phyloP scores from a whole-genome alignment of 2,888 invertebrate species.

The Dryococelus australis region DNA sequence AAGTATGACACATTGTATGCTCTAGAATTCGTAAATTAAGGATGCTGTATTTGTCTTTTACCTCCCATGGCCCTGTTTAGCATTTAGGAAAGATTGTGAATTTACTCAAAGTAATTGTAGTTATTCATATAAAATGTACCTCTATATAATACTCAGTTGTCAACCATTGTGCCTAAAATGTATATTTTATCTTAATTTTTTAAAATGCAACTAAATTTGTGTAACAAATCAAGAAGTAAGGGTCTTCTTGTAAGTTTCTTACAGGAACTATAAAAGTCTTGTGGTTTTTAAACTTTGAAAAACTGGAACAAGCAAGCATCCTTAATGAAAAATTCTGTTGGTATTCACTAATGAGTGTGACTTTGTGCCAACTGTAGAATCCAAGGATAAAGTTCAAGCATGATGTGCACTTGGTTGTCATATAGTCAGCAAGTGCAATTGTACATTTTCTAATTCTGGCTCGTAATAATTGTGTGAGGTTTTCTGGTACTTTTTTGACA shows the following conservation, averaged over 20 bases:
- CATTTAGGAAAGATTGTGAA: too few species aligned
- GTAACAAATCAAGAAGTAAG: too few species aligned
- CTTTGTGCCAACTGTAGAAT: slow-evolving; percentile 38
- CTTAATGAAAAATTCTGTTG: slow-evolving; percentile 29
- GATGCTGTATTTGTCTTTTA: background rate
- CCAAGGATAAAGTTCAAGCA: slow-evolving; percentile 38
- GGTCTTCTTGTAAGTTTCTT: too few species aligned
- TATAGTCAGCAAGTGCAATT: slow-evolving; percentile 43
- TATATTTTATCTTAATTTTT: too few species aligned
- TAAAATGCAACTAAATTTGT: too few species aligned
- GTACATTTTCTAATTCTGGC: slow-evolving; percentile 40
- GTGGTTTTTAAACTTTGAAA: background rate
- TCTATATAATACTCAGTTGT: too few species aligned
- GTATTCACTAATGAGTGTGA: slow-evolving; percentile 43
- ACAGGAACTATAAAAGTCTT: too few species aligned
- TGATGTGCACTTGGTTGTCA: slow-evolving; percentile 41
- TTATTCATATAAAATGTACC: too few species aligned
- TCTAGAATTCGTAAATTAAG: slow-evolving; percentile 1
- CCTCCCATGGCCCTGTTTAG: background rate
- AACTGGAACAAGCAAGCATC: slow-evolving; percentile 1
- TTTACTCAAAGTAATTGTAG: too few species aligned
- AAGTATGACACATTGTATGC: background rate
- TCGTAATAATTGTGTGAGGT: slow-evolving; percentile 39
- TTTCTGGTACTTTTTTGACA: slow-evolving; percentile 41
- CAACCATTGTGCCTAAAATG: too few species aligned